Evolutionary conservation across 2,113 vertebrate species (phyloP).

Genomic region (Phoenicopterus ruber): DNA sequence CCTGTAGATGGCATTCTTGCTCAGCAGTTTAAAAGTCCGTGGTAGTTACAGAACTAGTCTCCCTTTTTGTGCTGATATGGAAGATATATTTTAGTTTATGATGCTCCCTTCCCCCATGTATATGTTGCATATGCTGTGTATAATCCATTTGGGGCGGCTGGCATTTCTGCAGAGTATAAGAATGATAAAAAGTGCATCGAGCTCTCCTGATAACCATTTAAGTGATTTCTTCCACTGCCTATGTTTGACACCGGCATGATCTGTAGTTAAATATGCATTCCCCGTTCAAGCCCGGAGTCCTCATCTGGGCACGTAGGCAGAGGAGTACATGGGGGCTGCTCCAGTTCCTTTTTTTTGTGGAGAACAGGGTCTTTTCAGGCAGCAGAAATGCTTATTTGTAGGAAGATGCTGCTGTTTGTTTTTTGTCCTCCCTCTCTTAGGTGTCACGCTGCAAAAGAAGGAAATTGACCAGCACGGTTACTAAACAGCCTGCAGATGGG

Average conservation of each 20-base stretch:
- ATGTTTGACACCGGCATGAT: neutral
- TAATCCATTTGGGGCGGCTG: neutral
- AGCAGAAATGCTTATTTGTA: neutral
- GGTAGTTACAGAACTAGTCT: neutral
- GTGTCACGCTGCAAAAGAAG: neutral
- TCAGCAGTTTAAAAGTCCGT: neutral
- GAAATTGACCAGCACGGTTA: neutral
- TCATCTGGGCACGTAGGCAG: accelerated
- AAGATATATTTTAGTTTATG: neutral
- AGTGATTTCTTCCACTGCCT: neutral
- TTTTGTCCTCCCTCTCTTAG: neutral
- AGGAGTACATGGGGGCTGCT: neutral
- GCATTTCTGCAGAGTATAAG: neutral
- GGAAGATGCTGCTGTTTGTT: neutral
- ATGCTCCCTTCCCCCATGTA: neutral
- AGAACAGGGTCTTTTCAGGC: neutral
- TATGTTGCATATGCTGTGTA: neutral
- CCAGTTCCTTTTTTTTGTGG: neutral
- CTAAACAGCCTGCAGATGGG: neutral
- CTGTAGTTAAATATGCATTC: neutral
- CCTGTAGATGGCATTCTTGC: conserved; percentile 64
- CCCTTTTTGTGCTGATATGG: neutral
- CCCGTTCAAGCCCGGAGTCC: neutral
- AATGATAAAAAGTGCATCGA: neutral
- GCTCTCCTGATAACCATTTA: neutral